A percentile compares a stretch with the other conserved stretches of the same genome.
Evolutionary conservation across 2,113 vertebrate genomes (phyloP).

Genomic region (Andinoacara biseriatus): DNA sequence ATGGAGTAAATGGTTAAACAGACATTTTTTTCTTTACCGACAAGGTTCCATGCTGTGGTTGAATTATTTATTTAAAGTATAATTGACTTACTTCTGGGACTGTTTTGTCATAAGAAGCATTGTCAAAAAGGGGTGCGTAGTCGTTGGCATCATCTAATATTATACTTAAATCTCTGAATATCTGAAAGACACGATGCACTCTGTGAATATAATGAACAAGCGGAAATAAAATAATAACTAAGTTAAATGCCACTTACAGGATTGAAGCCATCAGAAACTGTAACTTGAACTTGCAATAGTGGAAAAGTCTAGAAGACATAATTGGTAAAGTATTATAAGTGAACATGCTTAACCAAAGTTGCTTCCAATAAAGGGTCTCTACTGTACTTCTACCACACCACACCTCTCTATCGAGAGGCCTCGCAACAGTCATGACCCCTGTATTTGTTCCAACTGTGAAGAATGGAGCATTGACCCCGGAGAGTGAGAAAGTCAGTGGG

Average conservation of each 20-base stretch:
- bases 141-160: constrained; percentile 81
- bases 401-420: constrained; percentile 82
- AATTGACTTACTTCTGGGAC: constrained; percentile 80
- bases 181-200: constrained; percentile 68
- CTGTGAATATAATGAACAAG: constrained; percentile 1
- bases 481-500: constrained; percentile 62
- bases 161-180: accelerated
- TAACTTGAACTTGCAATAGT: accelerated
- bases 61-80: neutral
- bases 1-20: neutral
- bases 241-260: constrained; percentile 6
- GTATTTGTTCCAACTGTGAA: neutral
- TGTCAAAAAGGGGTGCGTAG: constrained; percentile 79
- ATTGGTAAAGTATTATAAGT: neutral
- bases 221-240: neutral
- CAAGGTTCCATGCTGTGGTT: neutral
- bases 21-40: neutral
- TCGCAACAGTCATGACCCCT: constrained; percentile 57
- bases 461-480: neutral
- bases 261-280: neutral
- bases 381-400: neutral
- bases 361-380: neutral
- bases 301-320: neutral
- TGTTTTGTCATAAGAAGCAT: constrained; percentile 55
- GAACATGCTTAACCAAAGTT: neutral